Evolutionary conservation across 2,113 vertebrate genomes (phyloP).

Genomic region (Neogale vison): DNA sequence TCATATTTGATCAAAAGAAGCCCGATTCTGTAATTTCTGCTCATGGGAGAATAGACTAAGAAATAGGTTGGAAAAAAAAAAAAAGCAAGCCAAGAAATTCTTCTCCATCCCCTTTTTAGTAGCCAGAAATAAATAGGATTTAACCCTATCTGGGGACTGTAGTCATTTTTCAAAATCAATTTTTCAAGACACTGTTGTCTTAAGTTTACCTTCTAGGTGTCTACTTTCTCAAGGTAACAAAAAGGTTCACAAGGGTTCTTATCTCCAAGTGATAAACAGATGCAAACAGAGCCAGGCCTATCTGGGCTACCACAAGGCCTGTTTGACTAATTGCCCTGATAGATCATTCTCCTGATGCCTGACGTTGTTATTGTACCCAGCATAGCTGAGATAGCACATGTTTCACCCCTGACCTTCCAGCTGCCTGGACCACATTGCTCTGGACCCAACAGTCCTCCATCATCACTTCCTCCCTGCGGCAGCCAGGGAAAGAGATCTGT

Average conservation of each 20-base stretch:
- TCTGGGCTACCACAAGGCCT: slow-evolving; percentile 75
- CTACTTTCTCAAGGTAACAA: slow-evolving; percentile 80
- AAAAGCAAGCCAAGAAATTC: background rate
- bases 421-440: slow-evolving; percentile 68
- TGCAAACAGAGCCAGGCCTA: slow-evolving; percentile 77
- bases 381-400: slow-evolving; percentile 77
- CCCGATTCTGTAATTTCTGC: background rate
- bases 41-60: background rate
- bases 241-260: slow-evolving; percentile 76
- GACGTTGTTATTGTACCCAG: slow-evolving; percentile 72
- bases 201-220: slow-evolving; percentile 80
- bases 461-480: slow-evolving; percentile 64
- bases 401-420: slow-evolving; percentile 83
- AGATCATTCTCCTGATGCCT: slow-evolving; percentile 69
- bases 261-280: slow-evolving; percentile 81
- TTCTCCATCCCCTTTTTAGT: background rate
- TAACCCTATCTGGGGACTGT: background rate
- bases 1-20: background rate
- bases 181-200: slow-evolving; percentile 71
- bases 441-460: slow-evolving; percentile 67
- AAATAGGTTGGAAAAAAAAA: background rate
- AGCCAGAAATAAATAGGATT: background rate
- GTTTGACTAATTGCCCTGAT: slow-evolving; percentile 77
- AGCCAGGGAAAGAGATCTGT: slow-evolving; percentile 72
- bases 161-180: slow-evolving; percentile 60